Percentiles rank a stretch among this genome's conserved stretches.
Evolutionary conservation across 1,140 invertebrate species (phyloP).

Genomic region (Magallana gigas): DNA sequence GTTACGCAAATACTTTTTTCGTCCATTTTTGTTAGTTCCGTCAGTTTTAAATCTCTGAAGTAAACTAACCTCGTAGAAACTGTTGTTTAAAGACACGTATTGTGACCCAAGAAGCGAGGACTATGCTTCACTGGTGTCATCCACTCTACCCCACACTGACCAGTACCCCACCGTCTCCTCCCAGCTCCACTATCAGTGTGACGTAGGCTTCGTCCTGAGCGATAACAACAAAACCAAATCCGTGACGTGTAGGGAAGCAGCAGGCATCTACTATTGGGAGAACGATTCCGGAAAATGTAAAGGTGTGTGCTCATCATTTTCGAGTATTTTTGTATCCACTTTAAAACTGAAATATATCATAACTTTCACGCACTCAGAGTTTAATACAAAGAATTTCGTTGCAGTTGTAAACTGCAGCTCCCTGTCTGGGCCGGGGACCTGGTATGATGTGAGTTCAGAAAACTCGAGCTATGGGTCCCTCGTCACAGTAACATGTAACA

Average conservation of each 20-base stretch:
- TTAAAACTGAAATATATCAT: no score
- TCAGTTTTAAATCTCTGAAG: no score
- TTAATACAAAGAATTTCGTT: not conserved
- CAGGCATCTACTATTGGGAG: not conserved
- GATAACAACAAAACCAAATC: not conserved
- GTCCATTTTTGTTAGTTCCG: no score
- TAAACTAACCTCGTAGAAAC: no score
- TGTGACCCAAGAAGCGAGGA: not conserved
- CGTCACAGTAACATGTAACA: not conserved
- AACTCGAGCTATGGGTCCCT: not conserved
- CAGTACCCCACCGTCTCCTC: not conserved
- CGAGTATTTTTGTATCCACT: no score
- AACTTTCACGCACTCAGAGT: no score
- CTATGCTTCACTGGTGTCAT: not conserved
- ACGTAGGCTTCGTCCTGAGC: not conserved
- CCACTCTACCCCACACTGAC: not conserved
- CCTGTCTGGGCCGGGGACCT: not conserved
- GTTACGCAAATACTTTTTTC: no score
- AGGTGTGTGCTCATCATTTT: not conserved
- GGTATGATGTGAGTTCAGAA: not conserved
- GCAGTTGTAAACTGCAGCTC: conserved; percentile 1
- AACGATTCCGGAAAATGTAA: not conserved
- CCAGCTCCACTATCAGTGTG: not conserved
- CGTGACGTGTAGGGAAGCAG: not conserved
- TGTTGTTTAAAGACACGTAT: not conserved